Evolutionary conservation across 2,113 vertebrate genomes (phyloP).

Genomic region (Pseudorasbora parva): DNA sequence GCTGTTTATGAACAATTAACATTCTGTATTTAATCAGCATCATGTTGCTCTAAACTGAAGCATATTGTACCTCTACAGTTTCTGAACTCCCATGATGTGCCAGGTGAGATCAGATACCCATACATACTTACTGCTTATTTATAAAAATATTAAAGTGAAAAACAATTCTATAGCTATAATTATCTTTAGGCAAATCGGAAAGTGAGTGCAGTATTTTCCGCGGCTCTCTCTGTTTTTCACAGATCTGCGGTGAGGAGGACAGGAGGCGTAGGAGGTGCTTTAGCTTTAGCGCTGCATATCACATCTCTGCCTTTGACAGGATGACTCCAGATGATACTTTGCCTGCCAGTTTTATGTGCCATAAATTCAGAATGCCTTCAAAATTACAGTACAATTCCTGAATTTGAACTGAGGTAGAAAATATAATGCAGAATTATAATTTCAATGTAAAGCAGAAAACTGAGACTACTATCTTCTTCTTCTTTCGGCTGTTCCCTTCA

Average conservation of each 20-base stretch:
- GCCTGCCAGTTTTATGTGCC: too few species aligned
- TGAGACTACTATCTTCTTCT: not conserved
- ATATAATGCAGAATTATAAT: not conserved
- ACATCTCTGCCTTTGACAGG: not conserved
- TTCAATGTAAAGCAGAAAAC: not conserved
- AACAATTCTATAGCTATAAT: not conserved
- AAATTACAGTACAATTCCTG: not conserved
- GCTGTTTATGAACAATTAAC: not conserved
- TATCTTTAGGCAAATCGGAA: not conserved
- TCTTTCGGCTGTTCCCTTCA: too few species aligned
- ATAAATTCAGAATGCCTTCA: not conserved
- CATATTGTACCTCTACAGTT: not conserved
- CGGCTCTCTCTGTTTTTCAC: not conserved
- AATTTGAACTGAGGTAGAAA: not conserved
- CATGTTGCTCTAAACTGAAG: not conserved
- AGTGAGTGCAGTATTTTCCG: not conserved
- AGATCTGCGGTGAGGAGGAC: slow-evolving; percentile 17
- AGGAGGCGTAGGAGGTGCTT: slow-evolving; percentile 23
- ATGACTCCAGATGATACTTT: not conserved
- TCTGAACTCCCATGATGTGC: not conserved
- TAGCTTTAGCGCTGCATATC: not conserved
- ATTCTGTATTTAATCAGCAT: not conserved
- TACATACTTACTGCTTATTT: not conserved
- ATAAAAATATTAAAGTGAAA: not conserved
- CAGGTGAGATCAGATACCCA: not conserved